Base-by-base conservation (phyloP, 2,113 vertebrate species). In the Clupea harengus region DNA sequence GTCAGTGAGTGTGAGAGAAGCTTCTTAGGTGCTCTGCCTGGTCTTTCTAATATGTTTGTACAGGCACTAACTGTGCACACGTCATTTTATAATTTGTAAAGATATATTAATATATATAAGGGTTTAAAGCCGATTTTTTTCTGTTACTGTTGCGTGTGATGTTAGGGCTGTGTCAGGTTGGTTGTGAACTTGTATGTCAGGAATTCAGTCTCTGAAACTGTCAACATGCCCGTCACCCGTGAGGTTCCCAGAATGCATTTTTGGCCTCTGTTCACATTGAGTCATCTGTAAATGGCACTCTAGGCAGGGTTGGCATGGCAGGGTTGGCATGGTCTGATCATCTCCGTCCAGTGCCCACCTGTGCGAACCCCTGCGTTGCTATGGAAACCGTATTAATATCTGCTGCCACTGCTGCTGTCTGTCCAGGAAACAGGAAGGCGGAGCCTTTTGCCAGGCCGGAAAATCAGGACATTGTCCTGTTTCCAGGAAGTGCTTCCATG, bases 381-480 rank as follows among this genome's bases (percentile, higher is more conserved):
- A 11, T 72, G 64, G 64, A 67, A n/a, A 80, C 86, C 80, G 82
- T 92, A 93, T 94, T 93, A 92, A 94, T 94, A 94, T 92, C 89
- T 86, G 67, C 64, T 7, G 64, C 64, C 88, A 90, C 88, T 46
- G 18, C 49, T 32, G 82, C 54, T 28, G 15, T 92, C 91, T 92
- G 88, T 90, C 89, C 90, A 92, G 86, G 92, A 92, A 93, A 86
- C 78, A 85, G 89, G 89, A 91, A 90, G 89, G 64, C 84, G 75
- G 85, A 54, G 82, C 75, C 32, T 45, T 83, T 49, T 82, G 39
- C 83, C 50, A 20, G 82, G 25, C 8, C 81, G 91, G 86, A 92
- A 91, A 87, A 90, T 90, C 90, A 91, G 87, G 89, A 89, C 89
- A 93, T 91, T 93, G 93, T 94, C 92, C 86, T 82, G 83, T 87